Conservation (phyloP, 2,113 vertebrate genomes). For the Symphodus melops region DNA sequence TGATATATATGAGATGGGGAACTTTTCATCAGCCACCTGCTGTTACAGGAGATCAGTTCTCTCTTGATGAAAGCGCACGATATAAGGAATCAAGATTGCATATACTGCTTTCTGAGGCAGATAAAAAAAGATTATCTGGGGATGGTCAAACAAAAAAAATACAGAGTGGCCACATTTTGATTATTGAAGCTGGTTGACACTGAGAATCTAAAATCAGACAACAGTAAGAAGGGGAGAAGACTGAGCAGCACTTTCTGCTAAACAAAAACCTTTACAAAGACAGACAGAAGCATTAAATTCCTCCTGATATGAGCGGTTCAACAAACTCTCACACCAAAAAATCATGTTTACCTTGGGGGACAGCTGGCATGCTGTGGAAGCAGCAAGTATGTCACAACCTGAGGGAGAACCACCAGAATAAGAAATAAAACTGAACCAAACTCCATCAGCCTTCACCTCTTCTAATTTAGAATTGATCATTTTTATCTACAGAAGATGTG, state of each 20-base stretch:
- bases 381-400: conserved; percentile 28
- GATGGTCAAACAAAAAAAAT: too few relatives aligned
- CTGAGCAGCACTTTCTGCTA: neutral
- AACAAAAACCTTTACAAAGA: neutral
- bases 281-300: neutral
- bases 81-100: too few relatives aligned
- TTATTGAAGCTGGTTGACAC: too few relatives aligned
- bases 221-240: too few relatives aligned
- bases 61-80: too few relatives aligned
- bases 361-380: conserved; percentile 7
- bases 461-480: neutral
- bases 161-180: too few relatives aligned
- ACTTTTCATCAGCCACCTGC: too few relatives aligned
- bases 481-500: too few relatives aligned
- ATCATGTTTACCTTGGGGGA: conserved; percentile 43
- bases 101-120: too few relatives aligned
- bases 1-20: too few relatives aligned
- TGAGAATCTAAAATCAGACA: too few relatives aligned
- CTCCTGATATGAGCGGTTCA: neutral
- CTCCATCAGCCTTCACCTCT: neutral
- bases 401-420: conserved; percentile 18
- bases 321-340: conserved; percentile 26
- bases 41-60: too few relatives aligned
- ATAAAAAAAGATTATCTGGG: neutral
- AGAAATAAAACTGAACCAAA: conserved; percentile 1